A percentile compares a stretch with the other conserved stretches of the same genome.
Evolutionary conservation across 2,797 vertebrate genomes (phyloP).

Genomic region (Leucoraja ocellata): DNA sequence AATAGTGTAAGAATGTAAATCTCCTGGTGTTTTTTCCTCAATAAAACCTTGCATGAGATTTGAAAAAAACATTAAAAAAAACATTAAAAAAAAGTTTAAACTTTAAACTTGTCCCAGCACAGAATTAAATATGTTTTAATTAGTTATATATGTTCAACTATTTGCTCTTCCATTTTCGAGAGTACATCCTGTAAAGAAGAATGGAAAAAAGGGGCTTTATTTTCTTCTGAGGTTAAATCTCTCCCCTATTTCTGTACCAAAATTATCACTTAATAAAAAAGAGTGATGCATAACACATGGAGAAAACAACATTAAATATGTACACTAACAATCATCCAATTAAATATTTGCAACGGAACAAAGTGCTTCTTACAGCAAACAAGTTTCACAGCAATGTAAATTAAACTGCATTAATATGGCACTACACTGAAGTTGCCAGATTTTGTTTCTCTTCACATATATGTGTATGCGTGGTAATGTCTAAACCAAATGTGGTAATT

Average conservation of each 20-base stretch:
- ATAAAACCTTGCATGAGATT: not conserved
- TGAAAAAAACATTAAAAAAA: not conserved
- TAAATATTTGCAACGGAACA: not conserved
- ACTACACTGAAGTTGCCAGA: not conserved
- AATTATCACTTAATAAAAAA: not conserved
- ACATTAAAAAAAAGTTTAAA: no score
- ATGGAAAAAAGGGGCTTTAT: not conserved
- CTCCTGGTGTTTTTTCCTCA: not conserved
- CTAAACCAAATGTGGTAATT: not conserved
- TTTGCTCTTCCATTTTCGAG: not conserved
- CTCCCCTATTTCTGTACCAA: not conserved
- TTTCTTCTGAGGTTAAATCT: not conserved
- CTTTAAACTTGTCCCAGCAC: not conserved
- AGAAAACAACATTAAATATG: conserved; percentile 7
- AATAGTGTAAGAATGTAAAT: not conserved
- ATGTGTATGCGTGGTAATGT: not conserved
- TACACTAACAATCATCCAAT: not conserved
- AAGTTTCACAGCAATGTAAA: conserved; percentile 3
- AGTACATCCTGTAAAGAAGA: not conserved
- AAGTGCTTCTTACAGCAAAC: not conserved
- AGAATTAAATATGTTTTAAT: not conserved
- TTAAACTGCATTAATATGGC: not conserved
- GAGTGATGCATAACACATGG: not conserved
- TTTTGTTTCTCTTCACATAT: not conserved
- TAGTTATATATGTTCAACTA: not conserved